Evolutionary conservation across 1,140 invertebrate genomes (phyloP), one percentile per base, ranked within the genome.

Genomic region (Ganaspis sp.): DNA sequence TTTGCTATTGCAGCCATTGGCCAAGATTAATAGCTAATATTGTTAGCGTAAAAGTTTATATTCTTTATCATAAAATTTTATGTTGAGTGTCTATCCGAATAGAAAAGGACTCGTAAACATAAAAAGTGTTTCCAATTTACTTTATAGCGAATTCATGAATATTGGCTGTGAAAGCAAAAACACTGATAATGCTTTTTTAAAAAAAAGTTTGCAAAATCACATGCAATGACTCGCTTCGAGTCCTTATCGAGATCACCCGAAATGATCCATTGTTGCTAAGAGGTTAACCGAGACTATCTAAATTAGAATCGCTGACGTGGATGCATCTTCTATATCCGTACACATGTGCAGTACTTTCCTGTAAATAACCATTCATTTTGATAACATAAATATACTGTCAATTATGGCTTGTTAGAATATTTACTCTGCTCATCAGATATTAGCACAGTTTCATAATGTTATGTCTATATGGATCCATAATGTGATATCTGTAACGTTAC

Each of bases 271-370:
- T 64, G 58, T 64, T 64, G 26, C 12, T 64, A 64, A 64, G 23
- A 29, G 21, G 58, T 29, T 29, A 34, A 29, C 26, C 26, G 58
- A 12, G 58, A 64, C 58, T 64, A 64, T 34, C 58, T 64, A 64
- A 64, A 64, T 64, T 64, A 29, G 58, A 64, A 64, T 64, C 58
- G 21, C 12, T 64, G 58, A 64, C 58, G 58, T 26, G 23, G 26
- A 64, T 64, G 58, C 58, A 29, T 64, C 21, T n/a, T 29, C 23
- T 64, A 64, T 64, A 9, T 64, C n/a, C 45, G 17, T 49, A 45
- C 12, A 45, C 11, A 49, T 15, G 4, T 49, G 17, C 0, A 49
- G 15, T 49, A 49, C 17, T 49, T 49, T 49, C 45, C 45, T 49
- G 45, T 49, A 5, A 49, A 49, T 49, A 49, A 17, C 45, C n/a